A percentile compares a stretch with the other conserved stretches of the same genome.
Evolutionary conservation across 2,888 invertebrate species (phyloP).

Genomic region (Cheiracanthium punctorium): DNA sequence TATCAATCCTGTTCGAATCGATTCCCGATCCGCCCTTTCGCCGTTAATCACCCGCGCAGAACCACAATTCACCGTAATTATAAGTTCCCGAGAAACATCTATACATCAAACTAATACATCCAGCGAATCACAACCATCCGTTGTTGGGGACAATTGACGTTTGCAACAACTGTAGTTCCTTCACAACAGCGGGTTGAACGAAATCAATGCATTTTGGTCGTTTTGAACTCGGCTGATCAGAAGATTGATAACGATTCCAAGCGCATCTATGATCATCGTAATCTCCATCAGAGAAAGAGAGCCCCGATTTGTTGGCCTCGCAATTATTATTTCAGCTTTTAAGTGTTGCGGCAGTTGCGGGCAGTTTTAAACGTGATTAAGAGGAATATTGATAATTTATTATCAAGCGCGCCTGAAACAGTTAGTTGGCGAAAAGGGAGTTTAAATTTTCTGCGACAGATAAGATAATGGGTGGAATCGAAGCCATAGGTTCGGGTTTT

Average conservation of each 20-base stretch:
- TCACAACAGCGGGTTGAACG: slow-evolving; percentile 28
- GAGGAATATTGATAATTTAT: slow-evolving; percentile 49
- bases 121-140: slow-evolving; percentile 65
- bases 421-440: not conserved
- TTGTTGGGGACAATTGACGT: slow-evolving; percentile 57
- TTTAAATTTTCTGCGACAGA: not conserved
- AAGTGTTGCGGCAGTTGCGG: slow-evolving; percentile 33
- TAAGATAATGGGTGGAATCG: not conserved
- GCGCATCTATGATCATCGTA: slow-evolving; percentile 31
- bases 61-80: slow-evolving; percentile 59
- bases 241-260: slow-evolving; percentile 43
- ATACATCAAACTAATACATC: slow-evolving; percentile 67
- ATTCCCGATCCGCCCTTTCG: slow-evolving; percentile 32
- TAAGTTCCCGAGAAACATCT: slow-evolving; percentile 62
- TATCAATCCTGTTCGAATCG: slow-evolving; percentile 46
- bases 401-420: slow-evolving; percentile 4
- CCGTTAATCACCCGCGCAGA: slow-evolving; percentile 58
- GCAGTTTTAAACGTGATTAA: slow-evolving; percentile 51
- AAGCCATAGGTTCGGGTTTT: not conserved
- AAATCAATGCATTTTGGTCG: slow-evolving; percentile 46
- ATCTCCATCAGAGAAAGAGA: slow-evolving; percentile 29
- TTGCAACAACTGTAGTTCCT: slow-evolving; percentile 16
- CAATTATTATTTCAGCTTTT: slow-evolving; percentile 65
- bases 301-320: slow-evolving; percentile 33
- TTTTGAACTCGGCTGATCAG: slow-evolving; percentile 46